Evolutionary conservation across 2,797 vertebrate species (phyloP), one percentile per base, ranked within the genome.

Genomic region (Silurus lanzhouensis): DNA sequence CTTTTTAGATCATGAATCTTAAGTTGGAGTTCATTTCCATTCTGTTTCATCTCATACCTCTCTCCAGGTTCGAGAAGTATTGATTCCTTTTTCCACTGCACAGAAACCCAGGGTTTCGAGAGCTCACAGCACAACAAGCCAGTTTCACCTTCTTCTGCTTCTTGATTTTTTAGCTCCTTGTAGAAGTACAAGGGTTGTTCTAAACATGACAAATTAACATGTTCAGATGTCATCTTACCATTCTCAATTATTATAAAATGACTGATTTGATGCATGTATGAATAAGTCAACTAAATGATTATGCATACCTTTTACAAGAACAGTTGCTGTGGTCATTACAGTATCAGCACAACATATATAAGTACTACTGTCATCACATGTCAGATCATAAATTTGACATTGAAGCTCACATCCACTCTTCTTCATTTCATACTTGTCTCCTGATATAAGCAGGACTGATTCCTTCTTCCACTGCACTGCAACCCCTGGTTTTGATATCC

Each of bases 321-420:
- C 20, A 0, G 63, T 67, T n/a, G 92, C 90, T 52, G 86, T 84
- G 7, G 93, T 94, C 61, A 91, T 91, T 57, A 71, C 83, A 44
- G 60, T 76, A 82, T 90, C 93, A 6, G 91, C 91, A 82, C 91
- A 88, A 81, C 96, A 98, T 4, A 88, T 88, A 85, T 97, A 98
- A 20, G 92, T 93, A 0, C 95, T 96, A 82, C 96, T 94, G 89
- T 99, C 97, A 38, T 96, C 95, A 0, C 88, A 83, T 12, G 90
- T 94, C 75, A 96, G 93, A 2, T 94, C 94, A 1, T 74, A 93
- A 61, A 99, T 95, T n/a, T 94, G 70, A 1, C 98, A 95, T 0
- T 87, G 91, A 31, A 96, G 90, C 0, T 91, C 90, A 13, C 86
- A 92, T 27, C 95, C 95, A 0, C 94, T 94, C 19, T 95, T 91